phyloP scores from a whole-genome alignment of 2,888 invertebrate species.

The Cephus nigrinus region DNA sequence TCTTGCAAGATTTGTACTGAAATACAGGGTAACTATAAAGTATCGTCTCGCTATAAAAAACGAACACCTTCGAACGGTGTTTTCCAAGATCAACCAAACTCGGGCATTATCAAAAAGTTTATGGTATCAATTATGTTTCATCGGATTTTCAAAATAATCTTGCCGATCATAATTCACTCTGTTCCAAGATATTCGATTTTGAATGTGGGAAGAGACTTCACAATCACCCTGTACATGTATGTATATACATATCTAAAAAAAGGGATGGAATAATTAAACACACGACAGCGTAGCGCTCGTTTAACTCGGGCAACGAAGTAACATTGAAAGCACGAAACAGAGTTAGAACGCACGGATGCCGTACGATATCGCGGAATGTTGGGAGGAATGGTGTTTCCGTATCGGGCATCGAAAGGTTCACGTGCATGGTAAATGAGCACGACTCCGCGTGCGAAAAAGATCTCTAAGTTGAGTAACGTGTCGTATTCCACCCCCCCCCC shows the following conservation, averaged over 20 bases:
- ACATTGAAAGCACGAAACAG: slow-evolving; percentile 21
- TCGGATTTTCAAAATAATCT: too few species aligned
- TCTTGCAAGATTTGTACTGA: slow-evolving; percentile 16
- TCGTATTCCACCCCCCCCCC: background rate
- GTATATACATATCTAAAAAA: background rate
- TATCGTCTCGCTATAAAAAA: background rate
- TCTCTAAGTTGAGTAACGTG: background rate
- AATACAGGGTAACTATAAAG: background rate
- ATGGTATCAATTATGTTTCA: too few species aligned
- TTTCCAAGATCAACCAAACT: background rate
- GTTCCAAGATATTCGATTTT: background rate
- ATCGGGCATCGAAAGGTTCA: slow-evolving; percentile 10
- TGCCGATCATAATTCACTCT: background rate
- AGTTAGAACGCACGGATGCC: slow-evolving; percentile 19
- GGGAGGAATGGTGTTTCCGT: slow-evolving; percentile 20
- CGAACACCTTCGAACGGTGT: background rate
- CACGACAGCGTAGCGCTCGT: background rate
- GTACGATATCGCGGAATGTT: slow-evolving; percentile 9
- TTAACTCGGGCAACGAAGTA: slow-evolving; percentile 8
- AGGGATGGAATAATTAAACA: background rate
- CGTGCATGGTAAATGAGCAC: slow-evolving; percentile 9
- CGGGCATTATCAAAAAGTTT: background rate
- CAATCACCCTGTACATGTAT: background rate
- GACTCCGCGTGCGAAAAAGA: background rate
- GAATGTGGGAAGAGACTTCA: background rate